Evolutionary conservation across 2,113 vertebrate genomes (phyloP), one percentile per base, ranked within the genome.

Genomic region (Noturus placidus): DNA sequence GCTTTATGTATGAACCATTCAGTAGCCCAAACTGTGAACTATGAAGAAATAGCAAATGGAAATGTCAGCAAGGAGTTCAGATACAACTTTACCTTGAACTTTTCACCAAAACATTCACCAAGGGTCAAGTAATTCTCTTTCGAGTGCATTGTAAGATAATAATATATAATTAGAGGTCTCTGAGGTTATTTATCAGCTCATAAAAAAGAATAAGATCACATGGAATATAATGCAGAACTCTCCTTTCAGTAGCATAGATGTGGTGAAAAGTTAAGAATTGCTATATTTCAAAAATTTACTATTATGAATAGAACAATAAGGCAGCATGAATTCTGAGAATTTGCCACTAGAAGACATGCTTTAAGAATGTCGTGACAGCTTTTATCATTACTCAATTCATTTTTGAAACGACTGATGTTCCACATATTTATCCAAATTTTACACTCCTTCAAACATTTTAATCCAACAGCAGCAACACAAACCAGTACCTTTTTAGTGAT

Each of bases 401-500:
- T 82, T 61, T 11, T 82, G 22, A 27, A 82, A 82, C 33, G 38
- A 78, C 42, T 77, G 74, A 80, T 61, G 67, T 91, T 90, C 67
- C 87, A 83, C 74, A 61, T 46, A 69, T 82, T 88, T 65, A 46
- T 81, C 89, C 86, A 89, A 93, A 93, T 83, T 89, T 86, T 90
- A 56, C 84, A 84, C 86, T 92, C 67, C 20, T 86, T 92, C 88
- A 91, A 93, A 94, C 91, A 93, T 92, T 92, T 93, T 93, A 93
- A 93, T 93, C 90, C 90, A 84, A 52, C 88, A 90, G 27, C 63
- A 87, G 87, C 88, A 93, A 94, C 87, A 91, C 89, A 92, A 92
- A 90, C 87, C 91, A 90, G 89, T 88, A 93, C 90, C 92, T 92
- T 93, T 92, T 93, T 92, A 94, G 90, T 94, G 93, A 94, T 94